Percentiles rank a stretch among this genome's conserved stretches.
Evolutionary conservation across 2,113 vertebrate species (phyloP).

Genomic region (Solea senegalensis): DNA sequence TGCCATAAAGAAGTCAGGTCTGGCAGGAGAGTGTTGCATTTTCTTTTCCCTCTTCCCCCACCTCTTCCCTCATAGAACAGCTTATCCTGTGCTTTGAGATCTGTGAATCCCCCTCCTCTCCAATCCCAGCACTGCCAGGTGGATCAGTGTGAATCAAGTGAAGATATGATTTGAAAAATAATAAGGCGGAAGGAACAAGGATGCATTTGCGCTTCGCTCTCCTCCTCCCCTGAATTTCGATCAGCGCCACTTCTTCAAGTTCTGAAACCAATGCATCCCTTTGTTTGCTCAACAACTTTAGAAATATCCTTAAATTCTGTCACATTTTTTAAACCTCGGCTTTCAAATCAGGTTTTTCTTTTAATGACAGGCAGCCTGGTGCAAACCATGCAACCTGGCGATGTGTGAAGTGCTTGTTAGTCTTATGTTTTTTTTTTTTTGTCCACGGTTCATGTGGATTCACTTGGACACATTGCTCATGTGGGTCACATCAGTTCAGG

Average conservation of each 20-base stretch:
- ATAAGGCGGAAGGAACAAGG: constrained; percentile 8
- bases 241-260: constrained; percentile 35
- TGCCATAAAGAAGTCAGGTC: too few relatives aligned
- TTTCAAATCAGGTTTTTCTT: constrained; percentile 3
- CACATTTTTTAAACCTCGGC: constrained; percentile 13
- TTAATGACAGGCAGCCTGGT: neutral
- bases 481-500: constrained; percentile 50
- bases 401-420: constrained; percentile 15
- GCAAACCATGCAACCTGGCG: neutral
- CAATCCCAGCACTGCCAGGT: constrained; percentile 36
- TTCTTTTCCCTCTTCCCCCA: constrained; percentile 20
- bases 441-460: constrained; percentile 30
- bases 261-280: neutral
- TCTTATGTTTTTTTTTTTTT: neutral
- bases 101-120: constrained; percentile 36
- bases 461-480: constrained; percentile 33
- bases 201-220: constrained; percentile 18
- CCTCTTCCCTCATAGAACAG: constrained; percentile 27
- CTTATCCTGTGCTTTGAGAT: constrained; percentile 38
- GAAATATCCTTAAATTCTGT: constrained; percentile 17
- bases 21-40: constrained; percentile 1
- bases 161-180: constrained; percentile 27
- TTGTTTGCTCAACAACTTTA: constrained; percentile 23
- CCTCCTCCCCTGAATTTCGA: constrained; percentile 25
- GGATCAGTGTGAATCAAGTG: constrained; percentile 52